Conservation (phyloP, 2,888 invertebrate genomes). For the Tetranychus piercei region DNA sequence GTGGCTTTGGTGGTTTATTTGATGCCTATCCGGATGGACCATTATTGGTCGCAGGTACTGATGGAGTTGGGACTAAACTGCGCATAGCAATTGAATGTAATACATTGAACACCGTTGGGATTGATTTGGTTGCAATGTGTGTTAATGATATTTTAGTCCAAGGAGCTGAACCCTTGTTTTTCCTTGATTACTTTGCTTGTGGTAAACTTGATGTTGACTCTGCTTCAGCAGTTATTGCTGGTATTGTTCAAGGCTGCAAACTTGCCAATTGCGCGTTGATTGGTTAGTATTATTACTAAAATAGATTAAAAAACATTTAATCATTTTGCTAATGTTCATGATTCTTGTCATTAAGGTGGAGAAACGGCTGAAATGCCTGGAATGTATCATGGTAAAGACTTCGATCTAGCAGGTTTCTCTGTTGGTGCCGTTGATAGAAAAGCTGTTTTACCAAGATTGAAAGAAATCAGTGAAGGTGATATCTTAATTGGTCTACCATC, state of each 20-base stretch:
- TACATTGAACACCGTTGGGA: slow-evolving; percentile 57
- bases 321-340: background rate
- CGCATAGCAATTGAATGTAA: slow-evolving; percentile 42
- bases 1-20: slow-evolving; percentile 84
- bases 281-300: slow-evolving; percentile 41
- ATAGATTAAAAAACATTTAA: slow-evolving; percentile 8
- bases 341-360: slow-evolving; percentile 44
- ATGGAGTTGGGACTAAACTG: slow-evolving; percentile 90
- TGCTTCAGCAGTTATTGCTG: slow-evolving; percentile 58
- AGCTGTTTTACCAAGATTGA: slow-evolving; percentile 49
- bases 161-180: slow-evolving; percentile 85
- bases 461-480: slow-evolving; percentile 52
- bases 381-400: slow-evolving; percentile 66
- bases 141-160: slow-evolving; percentile 88
- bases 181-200: slow-evolving; percentile 90
- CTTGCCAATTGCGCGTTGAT: slow-evolving; percentile 67
- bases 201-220: slow-evolving; percentile 58
- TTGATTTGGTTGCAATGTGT: slow-evolving; percentile 93
- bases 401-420: slow-evolving; percentile 87
- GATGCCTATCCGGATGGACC: slow-evolving; percentile 60
- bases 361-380: slow-evolving; percentile 97
- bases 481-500: slow-evolving; percentile 67
- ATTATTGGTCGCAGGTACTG: slow-evolving; percentile 75
- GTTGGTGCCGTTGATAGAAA: slow-evolving; percentile 72
- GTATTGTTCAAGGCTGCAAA: slow-evolving; percentile 70